Conservation (phyloP, 2,888 invertebrate genomes). For the Philhelius pedissequus region DNA sequence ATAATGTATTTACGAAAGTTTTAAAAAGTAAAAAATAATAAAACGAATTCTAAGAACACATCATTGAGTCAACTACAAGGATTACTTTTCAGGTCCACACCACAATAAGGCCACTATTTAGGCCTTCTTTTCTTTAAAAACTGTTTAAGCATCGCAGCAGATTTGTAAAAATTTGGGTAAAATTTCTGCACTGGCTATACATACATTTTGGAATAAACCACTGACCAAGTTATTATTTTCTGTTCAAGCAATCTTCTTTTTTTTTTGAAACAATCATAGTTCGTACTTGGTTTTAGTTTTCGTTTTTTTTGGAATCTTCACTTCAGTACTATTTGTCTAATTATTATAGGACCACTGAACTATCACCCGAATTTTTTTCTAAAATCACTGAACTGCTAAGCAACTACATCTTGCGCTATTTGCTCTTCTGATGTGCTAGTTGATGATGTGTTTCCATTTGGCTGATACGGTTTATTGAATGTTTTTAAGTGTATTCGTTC, state of each 20-base stretch:
- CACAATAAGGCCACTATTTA: too few species aligned
- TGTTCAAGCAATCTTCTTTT: background rate
- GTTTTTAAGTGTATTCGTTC: slow-evolving; percentile 83
- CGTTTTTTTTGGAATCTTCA: background rate
- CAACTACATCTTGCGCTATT: slow-evolving; percentile 39
- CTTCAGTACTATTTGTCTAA: background rate
- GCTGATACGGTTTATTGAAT: slow-evolving; percentile 10
- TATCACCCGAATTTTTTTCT: slow-evolving; percentile 54
- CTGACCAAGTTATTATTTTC: background rate
- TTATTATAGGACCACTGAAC: slow-evolving; percentile 22
- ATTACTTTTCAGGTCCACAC: slow-evolving; percentile 35
- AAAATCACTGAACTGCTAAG: background rate
- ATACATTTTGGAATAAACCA: too few species aligned
- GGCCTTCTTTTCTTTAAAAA: too few species aligned
- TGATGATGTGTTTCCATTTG: slow-evolving; percentile 13
- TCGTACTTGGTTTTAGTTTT: slow-evolving; percentile 28
- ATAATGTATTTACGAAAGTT: slow-evolving; percentile 48
- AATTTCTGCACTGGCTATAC: too few species aligned
- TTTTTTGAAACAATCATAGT: background rate
- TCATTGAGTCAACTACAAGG: slow-evolving; percentile 13
- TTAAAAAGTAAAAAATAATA: slow-evolving; percentile 33
- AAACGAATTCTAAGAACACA: slow-evolving; percentile 16
- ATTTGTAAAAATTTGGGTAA: too few species aligned
- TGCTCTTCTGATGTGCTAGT: slow-evolving; percentile 62
- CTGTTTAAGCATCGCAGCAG: too few species aligned